Base-by-base conservation (phyloP, 2,797 vertebrate species). In the Ctenochaetus hawaiiensis region DNA sequence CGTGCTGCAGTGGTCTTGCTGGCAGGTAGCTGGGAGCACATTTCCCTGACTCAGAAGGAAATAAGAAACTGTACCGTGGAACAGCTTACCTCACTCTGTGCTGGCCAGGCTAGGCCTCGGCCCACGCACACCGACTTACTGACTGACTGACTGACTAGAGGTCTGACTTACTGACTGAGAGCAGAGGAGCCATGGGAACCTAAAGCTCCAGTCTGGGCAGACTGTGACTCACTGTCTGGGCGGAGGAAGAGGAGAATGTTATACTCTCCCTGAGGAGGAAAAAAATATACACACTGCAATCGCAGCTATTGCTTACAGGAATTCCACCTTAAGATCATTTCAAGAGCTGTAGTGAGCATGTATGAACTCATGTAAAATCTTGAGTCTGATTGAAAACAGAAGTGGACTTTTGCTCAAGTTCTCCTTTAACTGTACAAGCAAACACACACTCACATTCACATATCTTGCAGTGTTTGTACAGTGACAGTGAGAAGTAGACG, bases 141-240 rank as follows among this genome's bases (percentile, higher is more conserved):
- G 60, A 54, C 60, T 62, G 67, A 53, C 62, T 61, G 57, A 66
- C 80, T 86, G 80, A 90, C 90, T 87, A 77, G 82, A 16, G 44
- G 81, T 62, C 74, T 79, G 81, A 90, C 87, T 85, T 80, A 69
- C 82, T 87, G 58, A 89, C 84, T 85, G 77, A 72, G 66, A 85
- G 81, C 62, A 30, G 71, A 71, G 81, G 81, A 82, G 81, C 86
- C 84, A 88, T 90, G 90, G 85, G 92, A 91, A 92, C 84, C 85
- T 83, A 72, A 51, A 70, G 67, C 77, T 84, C 76, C 81, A 85
- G 75, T 63, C 81, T 72, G 75, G 51, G 81, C 81, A 78, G 77
- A 74, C 75, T 89, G 86, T 94, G 93, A 95, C 89, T 95, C 94
- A 94, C 88, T 43, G 93, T 94, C 94, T 93, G 73, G 85, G 73